Evolutionary conservation across 2,113 vertebrate species (phyloP), one percentile per base, ranked within the genome.

Genomic region (Spilogale gracilis): DNA sequence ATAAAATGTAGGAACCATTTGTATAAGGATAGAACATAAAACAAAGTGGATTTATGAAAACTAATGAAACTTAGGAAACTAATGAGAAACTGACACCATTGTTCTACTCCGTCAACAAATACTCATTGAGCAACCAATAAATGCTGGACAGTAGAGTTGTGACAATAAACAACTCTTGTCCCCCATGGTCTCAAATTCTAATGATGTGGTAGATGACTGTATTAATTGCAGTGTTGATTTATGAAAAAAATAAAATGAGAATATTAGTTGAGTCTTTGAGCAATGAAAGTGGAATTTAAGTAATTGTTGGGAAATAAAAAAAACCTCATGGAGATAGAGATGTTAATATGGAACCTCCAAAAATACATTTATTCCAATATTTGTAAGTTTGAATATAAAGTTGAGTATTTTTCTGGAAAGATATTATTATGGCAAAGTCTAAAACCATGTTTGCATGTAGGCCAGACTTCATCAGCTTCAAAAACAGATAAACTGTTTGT

Each of bases 371-470:
- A 71, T 96, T 84, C 27, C 3, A 74, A 9, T 90, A 79, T 69
- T 95, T 74, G 95, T 52, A 83, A 74, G 4, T 83, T 52, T 94
- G 69, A 90, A 97, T 90, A 56, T 82, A 84, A 87, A 52, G 79
- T 95, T 87, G 48, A 2, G 25, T 60, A 89, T 91, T 89, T 82
- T 65, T 89, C 48, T 58, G 89, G 43, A 6, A 91, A 96, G 21
- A 81, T 74, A 80, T 9, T 87, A 91, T 6, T 14, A 74, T 71
- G 43, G 38, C 25, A 54, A 96, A 52, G 45, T 91, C 18, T 80
- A 81, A 95, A 97, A 60, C 16, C 17, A 27, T 88, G 3, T 58
- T 84, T 5, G 1, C 81, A 9, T 52, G 11, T 82, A 91, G 27
- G 20, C 9, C 32, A 82, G 11, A 81, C 30, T 85, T 60, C 73